Base-by-base conservation (phyloP, 2,113 vertebrate genomes). In the Catagonus wagneri region DNA sequence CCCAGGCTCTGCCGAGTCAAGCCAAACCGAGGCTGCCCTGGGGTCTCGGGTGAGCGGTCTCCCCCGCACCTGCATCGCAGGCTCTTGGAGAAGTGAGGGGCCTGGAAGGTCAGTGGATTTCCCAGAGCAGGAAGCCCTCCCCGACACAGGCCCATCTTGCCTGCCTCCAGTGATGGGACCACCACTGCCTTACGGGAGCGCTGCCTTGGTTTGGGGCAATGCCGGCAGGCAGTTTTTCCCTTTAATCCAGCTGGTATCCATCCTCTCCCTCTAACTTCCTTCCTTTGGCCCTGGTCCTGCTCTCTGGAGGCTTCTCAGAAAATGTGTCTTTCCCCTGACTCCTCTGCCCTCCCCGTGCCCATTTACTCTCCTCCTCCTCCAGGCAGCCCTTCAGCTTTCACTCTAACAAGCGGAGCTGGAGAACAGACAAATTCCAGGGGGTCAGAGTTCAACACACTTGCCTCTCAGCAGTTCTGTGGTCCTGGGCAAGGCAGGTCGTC, bases 111-210 rank as follows among this genome's bases (percentile, higher is more conserved):
- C 58, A 20, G 50, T 25, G 32, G 68, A 19, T 61, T 61, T 75
- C 81, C 44, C 22, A 50, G 61, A 54, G 52, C 5, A 17, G 65
- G 69, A 90, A 29, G 1, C 60, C 34, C 78, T 90, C 56, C 32
- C 27, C 19, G 44, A 36, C 17, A 6, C 15, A 52, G 81, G 29
- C 75, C 8, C 17, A 39, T 13, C 58, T 63, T n/a, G 25, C 52
- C 15, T 1, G 12, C 39, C 39, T 19, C 68, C 4, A 5, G 68
- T 0, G 0, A 86, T 6, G 7, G 52, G 36, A 23, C 4, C 54
- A 58, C 61, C 50, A 3, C 52, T 72, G 60, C 44, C 81, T 66
- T 1, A 2, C 2, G 54, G 71, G 44, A 52, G 7, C 50, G 60
- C 14, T 15, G 16, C 54, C 54, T 36, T 32, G 6, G 29, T 72